Base-by-base conservation (phyloP, 2,888 invertebrate genomes). In the Gortyna flavago region DNA sequence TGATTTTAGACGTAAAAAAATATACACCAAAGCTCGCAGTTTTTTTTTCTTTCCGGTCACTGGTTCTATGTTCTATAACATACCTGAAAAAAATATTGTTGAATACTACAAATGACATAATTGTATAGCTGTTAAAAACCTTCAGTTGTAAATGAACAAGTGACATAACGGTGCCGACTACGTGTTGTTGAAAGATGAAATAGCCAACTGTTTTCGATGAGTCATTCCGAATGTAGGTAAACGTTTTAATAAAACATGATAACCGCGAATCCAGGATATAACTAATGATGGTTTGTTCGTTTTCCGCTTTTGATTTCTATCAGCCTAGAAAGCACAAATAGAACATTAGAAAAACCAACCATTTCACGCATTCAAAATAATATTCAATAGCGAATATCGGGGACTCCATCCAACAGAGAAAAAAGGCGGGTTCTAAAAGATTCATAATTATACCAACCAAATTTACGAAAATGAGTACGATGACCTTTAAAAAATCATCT, bases 401-500 rank as follows among this genome's bases (percentile, higher is more conserved):
- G 25, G 21, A 9, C 29, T 32, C 18, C 21, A 29, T 13, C 2
- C 13, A 57, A 29, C n/a, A 16, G 6, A 59, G 16, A 29, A 29
- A 57, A 16, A 59, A 29, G 29, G 32, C n/a, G 4, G 21, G 11
- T 35, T 44, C 0, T 57, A 35, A 0, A 54, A 32, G 3, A 21
- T 25, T 18, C 6, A 44, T 75, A 11, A 0, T 7, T 25, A 35
- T 18, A 13, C 44, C 6, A 41, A 41, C 2, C 16, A 35, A 62
- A 18, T 48, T 5, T 5, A 66, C 1, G 13, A 54, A 21, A 41
- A 38, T 6, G 8, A 35, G 41, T 77, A 16, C 54, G 41, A 21
- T 44, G 54, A 69, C 35, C n/a, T 75, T 35, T 59, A 4, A n/a
- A 51, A 38, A 61, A 1, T 2, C 29, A 66, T 80, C 41, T 65